Evolutionary conservation across 2,888 invertebrate species (phyloP).

Genomic region (Polydrusus pterygomalis): DNA sequence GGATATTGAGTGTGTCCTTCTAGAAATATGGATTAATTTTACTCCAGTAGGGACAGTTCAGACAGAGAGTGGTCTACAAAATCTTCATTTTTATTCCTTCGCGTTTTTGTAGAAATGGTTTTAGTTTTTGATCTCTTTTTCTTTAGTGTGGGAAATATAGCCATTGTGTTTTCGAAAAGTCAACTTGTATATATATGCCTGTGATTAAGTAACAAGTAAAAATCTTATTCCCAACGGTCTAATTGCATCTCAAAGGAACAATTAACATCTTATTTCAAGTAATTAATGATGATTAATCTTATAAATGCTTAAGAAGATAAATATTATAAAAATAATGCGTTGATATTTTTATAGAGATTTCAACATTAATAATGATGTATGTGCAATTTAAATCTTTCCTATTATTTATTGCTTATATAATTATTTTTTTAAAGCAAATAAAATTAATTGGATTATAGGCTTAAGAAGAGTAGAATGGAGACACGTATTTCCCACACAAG

Average conservation of each 20-base stretch:
- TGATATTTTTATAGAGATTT: slow-evolving; percentile 22
- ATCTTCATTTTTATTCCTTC: too few relatives aligned
- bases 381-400: slow-evolving; percentile 21
- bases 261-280: neutral
- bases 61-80: too few relatives aligned
- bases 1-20: too few relatives aligned
- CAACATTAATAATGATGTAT: slow-evolving; percentile 24
- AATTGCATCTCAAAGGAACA: neutral
- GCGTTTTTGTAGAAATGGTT: too few relatives aligned
- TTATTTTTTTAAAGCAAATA: slow-evolving; percentile 9
- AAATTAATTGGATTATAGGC: slow-evolving; percentile 16
- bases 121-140: too few relatives aligned
- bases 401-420: slow-evolving; percentile 23
- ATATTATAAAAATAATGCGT: slow-evolving; percentile 11
- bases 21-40: too few relatives aligned
- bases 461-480: neutral
- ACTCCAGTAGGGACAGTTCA: too few relatives aligned
- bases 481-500: neutral
- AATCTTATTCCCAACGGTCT: too few relatives aligned
- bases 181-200: neutral
- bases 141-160: too few relatives aligned
- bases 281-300: slow-evolving; percentile 4
- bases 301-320: slow-evolving; percentile 12
- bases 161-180: too few relatives aligned
- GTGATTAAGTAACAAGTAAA: slow-evolving; percentile 2